Evolutionary conservation across 2,888 invertebrate species (phyloP), one percentile per base, ranked within the genome.

Genomic region (Bhutanitis thaidina): DNA sequence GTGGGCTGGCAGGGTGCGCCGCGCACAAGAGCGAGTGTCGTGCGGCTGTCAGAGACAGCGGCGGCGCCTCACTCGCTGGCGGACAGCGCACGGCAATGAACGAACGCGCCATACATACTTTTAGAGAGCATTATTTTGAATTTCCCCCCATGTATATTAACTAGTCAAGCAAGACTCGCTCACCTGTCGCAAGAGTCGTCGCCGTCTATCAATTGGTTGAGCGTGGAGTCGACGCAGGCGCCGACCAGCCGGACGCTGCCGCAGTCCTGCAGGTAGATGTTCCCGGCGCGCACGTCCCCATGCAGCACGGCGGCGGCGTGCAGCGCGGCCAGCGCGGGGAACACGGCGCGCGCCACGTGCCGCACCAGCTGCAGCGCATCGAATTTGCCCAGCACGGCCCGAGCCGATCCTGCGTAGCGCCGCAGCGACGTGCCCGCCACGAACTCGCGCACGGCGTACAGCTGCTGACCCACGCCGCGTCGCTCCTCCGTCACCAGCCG

Each of bases 271-370:
- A 96, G 84, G 69, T 93, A 94, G 48, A 96, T 92, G 58, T 93
- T 94, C 14, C 93, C 92, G 62, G 93, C 93, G 53, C 94, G 85
- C n/a, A 98, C 81, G 77, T 96, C 94, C 66, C 94, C 93, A 74
- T 98, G 97, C 12, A 96, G 93, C 1, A 97, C 93, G 57, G 95
- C 94, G 56, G 94, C 94, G 61, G 93, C 91, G 72, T 98, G 97
- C 49, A 98, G 85, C 72, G 93, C 96, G 34, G 92, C 92, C 29
- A 97, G 79, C 10, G 94, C 96, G 46, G 92, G 91, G 3, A 97
- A 85, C 25, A 97, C 91, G 27, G 95, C 95, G 41, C 89, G 85
- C 0, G 94, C 93, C 29, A 96, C 91, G 68, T 92, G 90, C 29
- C 93, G 90, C 7, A 96, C 67, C 48, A 93, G 55, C 38, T 70